Percentiles rank a stretch among this genome's conserved stretches.
phyloP scores from a whole-genome alignment of 2,113 vertebrate genomes.

The Xenopus borealis region DNA sequence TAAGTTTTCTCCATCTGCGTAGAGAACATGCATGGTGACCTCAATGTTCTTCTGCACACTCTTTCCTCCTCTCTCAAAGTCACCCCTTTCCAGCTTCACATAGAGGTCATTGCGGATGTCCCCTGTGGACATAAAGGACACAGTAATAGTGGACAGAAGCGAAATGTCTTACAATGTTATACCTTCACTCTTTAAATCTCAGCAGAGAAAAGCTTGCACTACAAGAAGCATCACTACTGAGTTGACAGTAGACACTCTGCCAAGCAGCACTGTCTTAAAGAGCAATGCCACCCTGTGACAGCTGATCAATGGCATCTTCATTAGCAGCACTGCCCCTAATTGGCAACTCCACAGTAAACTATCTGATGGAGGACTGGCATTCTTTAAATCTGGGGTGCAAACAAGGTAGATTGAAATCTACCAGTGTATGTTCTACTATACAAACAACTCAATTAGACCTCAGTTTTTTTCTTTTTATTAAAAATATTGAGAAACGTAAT shows the following conservation, averaged over 20 bases:
- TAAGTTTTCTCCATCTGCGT: conserved; percentile 87
- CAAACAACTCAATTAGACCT: too few relatives aligned
- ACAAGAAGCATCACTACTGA: neutral
- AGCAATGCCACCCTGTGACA: neutral
- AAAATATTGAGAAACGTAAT: too few relatives aligned
- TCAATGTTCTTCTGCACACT: conserved; percentile 98
- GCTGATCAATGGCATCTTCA: neutral
- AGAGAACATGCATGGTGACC: conserved; percentile 88
- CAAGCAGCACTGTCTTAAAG: neutral
- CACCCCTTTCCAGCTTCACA: conserved; percentile 88
- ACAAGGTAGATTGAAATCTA: too few relatives aligned
- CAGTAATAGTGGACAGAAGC: neutral
- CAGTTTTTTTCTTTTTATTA: too few relatives aligned
- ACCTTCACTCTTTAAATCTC: neutral
- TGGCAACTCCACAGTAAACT: neutral
- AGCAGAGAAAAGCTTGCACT: neutral
- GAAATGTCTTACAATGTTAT: neutral
- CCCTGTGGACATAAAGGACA: conserved; percentile 62
- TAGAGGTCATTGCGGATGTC: conserved; percentile 95
- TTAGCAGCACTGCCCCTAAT: neutral
- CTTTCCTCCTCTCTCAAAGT: conserved; percentile 96
- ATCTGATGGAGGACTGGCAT: too few relatives aligned
- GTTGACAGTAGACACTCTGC: neutral
- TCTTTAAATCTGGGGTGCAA: too few relatives aligned
- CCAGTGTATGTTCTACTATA: too few relatives aligned